Evolutionary conservation across 2,113 vertebrate species (phyloP).

Genomic region (Coregonus clupeaformis): DNA sequence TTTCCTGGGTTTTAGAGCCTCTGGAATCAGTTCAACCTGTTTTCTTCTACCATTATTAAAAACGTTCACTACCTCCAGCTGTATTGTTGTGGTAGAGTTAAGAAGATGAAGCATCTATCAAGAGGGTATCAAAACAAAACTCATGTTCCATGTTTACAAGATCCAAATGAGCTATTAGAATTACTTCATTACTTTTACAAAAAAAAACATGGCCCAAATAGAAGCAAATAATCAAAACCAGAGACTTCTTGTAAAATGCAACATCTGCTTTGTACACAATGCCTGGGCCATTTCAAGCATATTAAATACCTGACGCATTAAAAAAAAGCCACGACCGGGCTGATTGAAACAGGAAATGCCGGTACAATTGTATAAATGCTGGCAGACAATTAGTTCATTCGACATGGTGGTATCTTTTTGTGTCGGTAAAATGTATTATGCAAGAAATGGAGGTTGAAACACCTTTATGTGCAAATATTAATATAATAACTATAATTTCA

Average conservation of each 20-base stretch:
- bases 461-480: too few relatives aligned
- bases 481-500: too few relatives aligned
- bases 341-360: too few relatives aligned
- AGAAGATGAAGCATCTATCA: background rate
- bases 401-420: too few relatives aligned
- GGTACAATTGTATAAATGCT: too few relatives aligned
- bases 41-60: background rate
- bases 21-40: background rate
- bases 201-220: background rate
- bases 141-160: background rate
- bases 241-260: background rate
- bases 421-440: too few relatives aligned
- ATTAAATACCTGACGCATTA: too few relatives aligned
- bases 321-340: too few relatives aligned
- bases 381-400: too few relatives aligned
- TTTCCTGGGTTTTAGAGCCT: background rate
- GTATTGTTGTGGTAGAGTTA: background rate
- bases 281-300: too few relatives aligned
- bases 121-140: background rate
- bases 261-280: conserved; percentile 1
- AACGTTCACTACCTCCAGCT: background rate
- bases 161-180: background rate
- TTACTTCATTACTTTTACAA: background rate
- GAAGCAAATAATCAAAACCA: background rate
- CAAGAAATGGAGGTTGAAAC: too few relatives aligned